phyloP scores from a whole-genome alignment of 2,888 invertebrate species.

The Cylloceria caligata region DNA sequence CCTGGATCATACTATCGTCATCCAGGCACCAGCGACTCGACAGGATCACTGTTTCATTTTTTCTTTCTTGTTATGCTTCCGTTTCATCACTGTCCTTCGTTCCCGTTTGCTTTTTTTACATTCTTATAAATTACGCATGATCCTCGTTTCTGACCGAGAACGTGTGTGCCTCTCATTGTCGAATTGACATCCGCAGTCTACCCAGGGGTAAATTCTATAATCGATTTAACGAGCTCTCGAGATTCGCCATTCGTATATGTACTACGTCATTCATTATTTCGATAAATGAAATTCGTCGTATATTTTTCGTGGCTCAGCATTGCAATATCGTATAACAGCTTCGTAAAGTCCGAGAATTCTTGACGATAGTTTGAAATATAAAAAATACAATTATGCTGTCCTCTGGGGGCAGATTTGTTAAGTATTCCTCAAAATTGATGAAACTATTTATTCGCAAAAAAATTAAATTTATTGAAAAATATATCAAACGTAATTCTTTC shows the following conservation, averaged over 20 bases:
- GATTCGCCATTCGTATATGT: conserved; percentile 4
- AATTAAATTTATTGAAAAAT: too few species aligned
- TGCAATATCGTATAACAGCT: background rate
- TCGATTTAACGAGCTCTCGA: conserved; percentile 28
- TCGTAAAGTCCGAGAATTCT: background rate
- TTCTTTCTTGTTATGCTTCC: conserved; percentile 9
- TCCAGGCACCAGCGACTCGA: background rate
- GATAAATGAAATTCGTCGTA: background rate
- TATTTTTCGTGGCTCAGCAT: background rate
- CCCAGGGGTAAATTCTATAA: conserved; percentile 50
- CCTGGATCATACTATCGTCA: background rate
- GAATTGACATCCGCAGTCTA: conserved; percentile 34
- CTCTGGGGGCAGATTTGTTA: background rate
- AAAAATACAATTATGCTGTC: too few species aligned
- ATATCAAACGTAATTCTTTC: too few species aligned
- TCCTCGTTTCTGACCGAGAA: conserved; percentile 8
- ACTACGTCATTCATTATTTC: conserved; percentile 24
- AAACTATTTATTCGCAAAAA: background rate
- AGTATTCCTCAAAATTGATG: background rate
- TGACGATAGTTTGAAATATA: background rate
- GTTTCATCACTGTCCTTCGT: conserved; percentile 15
- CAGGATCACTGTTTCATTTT: conserved; percentile 5
- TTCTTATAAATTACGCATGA: conserved; percentile 63
- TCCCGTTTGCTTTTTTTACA: background rate
- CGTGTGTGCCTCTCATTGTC: conserved; percentile 21